These are phyloP conservation scores for Sorex araneus DNA, from an alignment of 2,113 vertebrate genomes.

Conservation along the genomic window DNA sequence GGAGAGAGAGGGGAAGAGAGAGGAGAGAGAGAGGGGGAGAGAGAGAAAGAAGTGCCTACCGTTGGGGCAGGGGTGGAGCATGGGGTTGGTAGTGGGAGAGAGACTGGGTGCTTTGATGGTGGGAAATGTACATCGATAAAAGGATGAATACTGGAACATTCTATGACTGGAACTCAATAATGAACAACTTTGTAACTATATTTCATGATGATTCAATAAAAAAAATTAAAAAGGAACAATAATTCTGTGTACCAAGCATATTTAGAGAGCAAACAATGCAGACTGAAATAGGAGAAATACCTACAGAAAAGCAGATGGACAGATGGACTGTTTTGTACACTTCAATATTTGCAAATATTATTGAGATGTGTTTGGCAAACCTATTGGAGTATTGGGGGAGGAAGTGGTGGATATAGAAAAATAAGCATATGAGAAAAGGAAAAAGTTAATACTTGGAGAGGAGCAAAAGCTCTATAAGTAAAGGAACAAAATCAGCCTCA, in stretches of 20 bases:
- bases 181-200: no score
- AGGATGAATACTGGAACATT: no score
- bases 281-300: not conserved
- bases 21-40: no score
- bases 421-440: conserved; percentile 14
- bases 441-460: not conserved
- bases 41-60: no score
- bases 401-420: conserved; percentile 11
- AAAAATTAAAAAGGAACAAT: not conserved
- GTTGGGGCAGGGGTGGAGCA: no score
- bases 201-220: not conserved
- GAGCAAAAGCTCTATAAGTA: not conserved
- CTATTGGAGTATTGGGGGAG: not conserved
- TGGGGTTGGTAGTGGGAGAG: no score
- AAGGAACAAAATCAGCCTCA: conserved; percentile 26
- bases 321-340: not conserved
- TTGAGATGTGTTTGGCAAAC: not conserved
- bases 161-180: no score
- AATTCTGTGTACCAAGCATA: not conserved
- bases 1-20: no score
- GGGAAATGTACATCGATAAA: no score
- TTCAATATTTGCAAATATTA: not conserved
- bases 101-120: no score
- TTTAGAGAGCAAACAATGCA: not conserved
- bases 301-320: not conserved